phyloP scores from a whole-genome alignment of 2,113 vertebrate genomes.

The Rutilus rutilus region DNA sequence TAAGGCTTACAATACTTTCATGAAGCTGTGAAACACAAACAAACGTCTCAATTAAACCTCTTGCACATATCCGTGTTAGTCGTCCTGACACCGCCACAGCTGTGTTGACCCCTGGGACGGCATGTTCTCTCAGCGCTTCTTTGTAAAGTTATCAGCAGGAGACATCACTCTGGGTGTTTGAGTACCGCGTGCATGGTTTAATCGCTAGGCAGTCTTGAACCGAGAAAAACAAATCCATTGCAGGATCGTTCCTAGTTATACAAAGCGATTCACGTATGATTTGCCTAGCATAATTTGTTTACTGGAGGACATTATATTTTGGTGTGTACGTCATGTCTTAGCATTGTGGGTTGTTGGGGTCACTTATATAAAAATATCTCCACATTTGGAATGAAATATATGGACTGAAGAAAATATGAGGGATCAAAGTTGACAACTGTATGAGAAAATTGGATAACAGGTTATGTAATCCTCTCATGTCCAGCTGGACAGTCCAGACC shows the following conservation, averaged over 20 bases:
- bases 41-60: neutral
- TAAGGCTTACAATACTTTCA: conserved; percentile 23
- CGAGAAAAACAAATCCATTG: neutral
- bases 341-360: neutral
- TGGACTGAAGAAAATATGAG: conserved; percentile 19
- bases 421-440: conserved; percentile 40
- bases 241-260: neutral
- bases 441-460: conserved; percentile 46
- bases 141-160: conserved; percentile 11
- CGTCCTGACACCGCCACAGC: conserved; percentile 6
- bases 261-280: conserved; percentile 4
- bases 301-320: neutral
- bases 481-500: conserved; percentile 19
- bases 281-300: conserved; percentile 15
- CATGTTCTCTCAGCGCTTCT: conserved; percentile 9
- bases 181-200: neutral
- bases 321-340: neutral
- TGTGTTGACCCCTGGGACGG: neutral
- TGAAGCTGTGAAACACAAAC: neutral
- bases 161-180: conserved; percentile 15
- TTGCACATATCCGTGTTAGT: neutral
- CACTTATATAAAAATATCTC: neutral
- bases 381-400: neutral
- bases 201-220: conserved; percentile 2
- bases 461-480: conserved; percentile 44